Percentiles rank a stretch among this genome's conserved stretches.
These are phyloP conservation scores for Larimichthys polyactis DNA, from an alignment of 2,113 vertebrate genomes.

Conservation along the genomic window DNA sequence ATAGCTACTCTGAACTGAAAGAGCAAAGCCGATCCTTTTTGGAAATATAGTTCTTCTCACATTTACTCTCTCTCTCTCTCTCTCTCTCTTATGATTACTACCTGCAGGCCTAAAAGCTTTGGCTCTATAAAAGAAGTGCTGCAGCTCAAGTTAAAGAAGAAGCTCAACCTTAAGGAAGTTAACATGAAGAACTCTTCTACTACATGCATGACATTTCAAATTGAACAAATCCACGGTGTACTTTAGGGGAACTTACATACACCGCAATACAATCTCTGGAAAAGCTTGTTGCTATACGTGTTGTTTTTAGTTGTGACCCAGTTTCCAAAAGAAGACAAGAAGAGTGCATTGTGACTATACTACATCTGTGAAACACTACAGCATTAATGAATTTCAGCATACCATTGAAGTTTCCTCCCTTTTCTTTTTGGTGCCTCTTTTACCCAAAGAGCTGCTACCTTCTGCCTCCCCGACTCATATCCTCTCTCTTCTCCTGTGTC, in stretches of 20 bases:
- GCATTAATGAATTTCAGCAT: conserved; percentile 47
- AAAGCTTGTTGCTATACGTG: conserved; percentile 27
- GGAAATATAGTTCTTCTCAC: conserved; percentile 44
- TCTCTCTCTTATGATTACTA: conserved; percentile 35
- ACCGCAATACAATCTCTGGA: conserved; percentile 19
- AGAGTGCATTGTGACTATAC: conserved; percentile 22
- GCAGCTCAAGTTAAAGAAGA: conserved; percentile 31
- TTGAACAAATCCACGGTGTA: conserved; percentile 38
- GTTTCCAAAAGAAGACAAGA: conserved; percentile 47
- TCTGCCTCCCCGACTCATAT: conserved; percentile 37
- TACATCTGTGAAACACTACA: conserved; percentile 32
- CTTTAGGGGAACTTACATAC: conserved; percentile 11
- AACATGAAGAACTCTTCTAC: conserved; percentile 28
- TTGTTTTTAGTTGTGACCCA: conserved; percentile 51
- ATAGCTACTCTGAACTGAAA: conserved; percentile 49
- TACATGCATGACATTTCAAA: conserved; percentile 39
- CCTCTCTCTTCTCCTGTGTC: conserved; percentile 48
- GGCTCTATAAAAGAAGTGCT: conserved; percentile 23
- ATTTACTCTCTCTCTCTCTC: not conserved
- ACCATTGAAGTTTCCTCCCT: conserved; percentile 22
- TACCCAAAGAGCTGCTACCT: conserved; percentile 53
- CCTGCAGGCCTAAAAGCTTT: conserved; percentile 44
- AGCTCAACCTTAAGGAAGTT: conserved; percentile 34
- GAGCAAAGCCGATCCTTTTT: conserved; percentile 13
- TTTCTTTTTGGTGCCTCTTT: conserved; percentile 16